Evolutionary conservation across 2,888 invertebrate genomes (phyloP), one percentile per base, ranked within the genome.

Genomic region (Heteropelma amictum): DNA sequence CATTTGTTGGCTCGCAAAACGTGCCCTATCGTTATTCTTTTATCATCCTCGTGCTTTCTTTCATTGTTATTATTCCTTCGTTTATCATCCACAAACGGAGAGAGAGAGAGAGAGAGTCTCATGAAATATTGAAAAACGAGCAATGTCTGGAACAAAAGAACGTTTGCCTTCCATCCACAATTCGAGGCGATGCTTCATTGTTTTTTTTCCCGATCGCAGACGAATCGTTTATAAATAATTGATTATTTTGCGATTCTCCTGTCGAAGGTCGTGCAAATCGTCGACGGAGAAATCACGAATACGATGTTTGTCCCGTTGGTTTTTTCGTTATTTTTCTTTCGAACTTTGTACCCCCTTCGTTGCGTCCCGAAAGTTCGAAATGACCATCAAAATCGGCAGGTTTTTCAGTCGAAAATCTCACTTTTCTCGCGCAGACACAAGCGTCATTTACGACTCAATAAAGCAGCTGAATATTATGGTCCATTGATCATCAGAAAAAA

Each of bases 81-180:
- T 23, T 40, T 28, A 53, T 33, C 10, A 2, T 26, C 26, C n/a
- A n/a, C n/a, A n/a, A n/a, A n/a, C n/a, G 10, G n/a, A 38, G 12
- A 35, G 7, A 45, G n/a, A 21, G n/a, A 56, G n/a, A n/a, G n/a
- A 6, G 5, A 21, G 14, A 14, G 10, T 2, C 17, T 12, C 6
- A 23, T 71, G 23, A 56, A 56, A 56, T 64, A 71, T 64, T 64
- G 49, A 64, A 30, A 56, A 19, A 26, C 49, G 56, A 49, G 12
- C n/a, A 28, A 49, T 56, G 40, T 64, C n/a, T 33, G 61, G 30
- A 8, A 12, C 30, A 7, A 58, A 42, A 45, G n/a, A 42, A 72
- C 54, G 5, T 21, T 53, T 49, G 14, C 33, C 30, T 49, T 28
- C 30, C 28, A 10, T n/a, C 21, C 26, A 40, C 6, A 17, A 12